Base-by-base conservation (phyloP, 2,797 vertebrate genomes). In the Anguilla pacifica region DNA sequence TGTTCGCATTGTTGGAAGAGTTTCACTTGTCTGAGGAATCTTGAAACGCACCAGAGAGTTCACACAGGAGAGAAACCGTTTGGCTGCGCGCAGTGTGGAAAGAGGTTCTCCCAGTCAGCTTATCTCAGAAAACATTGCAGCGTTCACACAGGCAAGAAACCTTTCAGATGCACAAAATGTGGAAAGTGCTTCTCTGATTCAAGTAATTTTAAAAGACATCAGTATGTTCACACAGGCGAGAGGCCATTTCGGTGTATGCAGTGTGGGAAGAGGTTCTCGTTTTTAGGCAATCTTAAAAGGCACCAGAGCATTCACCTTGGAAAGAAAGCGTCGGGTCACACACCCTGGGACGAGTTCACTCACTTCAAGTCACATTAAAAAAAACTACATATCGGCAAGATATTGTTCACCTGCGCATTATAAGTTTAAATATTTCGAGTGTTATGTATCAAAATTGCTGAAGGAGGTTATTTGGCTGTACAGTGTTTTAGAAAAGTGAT, bases 21-120 rank as follows among this genome's bases (percentile, higher is more conserved):
- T 53, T 90, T 90, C 53, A 70, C 88, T 35, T 85, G 70, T 84
- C 85, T 70, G 53, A 64, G 86, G 22, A 86, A 84, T 55, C 86
- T 89, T 64, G 85, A 85, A 86, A 31, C 74, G 51, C 89, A 89
- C 70, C 85, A 81, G 85, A 84, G 85, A 31, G 85, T 88, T 67
- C 89, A 89, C 70, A 89, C 87, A 13, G 85, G 89, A 7, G 89
- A 88, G 85, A 89, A 86, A 85, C 89, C 87, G 6, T 89, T 84
- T 59, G 85, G 81, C 3, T 89, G 89, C 49, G 70, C 87, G 3
- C 85, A 89, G 28, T 89, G 89, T 28, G 87, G 74, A 49, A 88
- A 88, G 35, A 51, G 70, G 70, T 88, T 88, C 1, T 55, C 87
- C 51, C 87, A 88, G 87, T 84, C 74, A 17, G 67, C 83, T 64